Conservation (phyloP, 1,140 invertebrate species). For the Cyrtorhinus lividipennis region DNA sequence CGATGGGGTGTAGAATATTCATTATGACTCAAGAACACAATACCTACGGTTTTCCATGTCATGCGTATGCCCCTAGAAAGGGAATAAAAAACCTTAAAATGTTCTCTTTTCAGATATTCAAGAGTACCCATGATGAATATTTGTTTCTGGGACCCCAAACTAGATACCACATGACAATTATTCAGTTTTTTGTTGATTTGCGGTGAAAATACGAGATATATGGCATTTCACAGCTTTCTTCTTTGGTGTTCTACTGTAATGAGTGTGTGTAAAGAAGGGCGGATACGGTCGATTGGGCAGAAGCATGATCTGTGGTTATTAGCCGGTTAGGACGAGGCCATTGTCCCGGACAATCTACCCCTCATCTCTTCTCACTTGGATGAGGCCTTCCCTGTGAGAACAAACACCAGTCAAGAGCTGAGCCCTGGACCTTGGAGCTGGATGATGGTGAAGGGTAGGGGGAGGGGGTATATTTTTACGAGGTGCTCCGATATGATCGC, state of each 20-base stretch:
- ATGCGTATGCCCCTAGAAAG: no score
- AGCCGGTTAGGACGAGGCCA: slow-evolving; percentile 2
- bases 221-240: neutral
- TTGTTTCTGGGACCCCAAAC: no score
- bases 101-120: no score
- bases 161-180: no score
- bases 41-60: no score
- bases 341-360: slow-evolving; percentile 12
- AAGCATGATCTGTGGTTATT: slow-evolving; percentile 14
- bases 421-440: neutral
- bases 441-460: neutral
- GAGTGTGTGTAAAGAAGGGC: neutral
- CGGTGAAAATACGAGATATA: no score
- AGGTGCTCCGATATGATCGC: slow-evolving; percentile 13
- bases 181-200: no score
- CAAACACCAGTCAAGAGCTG: slow-evolving; percentile 6
- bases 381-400: slow-evolving; percentile 11
- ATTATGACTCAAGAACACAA: no score
- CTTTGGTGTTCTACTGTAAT: neutral
- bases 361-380: slow-evolving; percentile 10
- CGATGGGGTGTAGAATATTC: no score
- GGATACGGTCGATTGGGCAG: slow-evolving; percentile 13
- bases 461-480: slow-evolving; percentile 11
- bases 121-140: no score
- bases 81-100: no score